Conservation (phyloP, 2,113 vertebrate species). For the Semnopithecus entellus region DNA sequence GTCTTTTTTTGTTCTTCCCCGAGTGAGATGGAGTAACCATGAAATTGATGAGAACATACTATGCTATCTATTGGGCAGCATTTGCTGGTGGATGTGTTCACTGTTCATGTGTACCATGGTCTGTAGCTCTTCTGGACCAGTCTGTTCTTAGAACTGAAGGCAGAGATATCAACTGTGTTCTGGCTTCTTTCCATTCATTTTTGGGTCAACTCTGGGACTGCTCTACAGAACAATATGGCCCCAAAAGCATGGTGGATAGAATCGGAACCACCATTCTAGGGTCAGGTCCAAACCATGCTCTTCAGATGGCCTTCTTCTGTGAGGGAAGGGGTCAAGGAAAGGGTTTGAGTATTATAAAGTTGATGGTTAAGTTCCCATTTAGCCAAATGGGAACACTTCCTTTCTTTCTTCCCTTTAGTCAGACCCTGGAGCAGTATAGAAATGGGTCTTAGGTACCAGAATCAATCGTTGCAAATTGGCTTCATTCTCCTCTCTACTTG, state of each 20-base stretch:
- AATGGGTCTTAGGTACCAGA: background rate
- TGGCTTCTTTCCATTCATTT: background rate
- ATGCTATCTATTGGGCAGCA: no score
- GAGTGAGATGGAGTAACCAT: background rate
- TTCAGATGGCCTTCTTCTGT: background rate
- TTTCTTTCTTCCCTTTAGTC: background rate
- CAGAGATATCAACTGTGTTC: background rate
- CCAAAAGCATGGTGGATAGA: no score
- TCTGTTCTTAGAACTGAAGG: background rate
- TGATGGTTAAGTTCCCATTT: background rate
- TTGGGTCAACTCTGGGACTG: background rate
- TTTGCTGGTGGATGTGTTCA: background rate
- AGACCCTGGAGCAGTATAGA: background rate
- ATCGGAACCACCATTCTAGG: background rate
- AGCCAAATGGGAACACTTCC: no score
- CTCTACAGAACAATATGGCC: no score
- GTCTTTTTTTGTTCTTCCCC: background rate
- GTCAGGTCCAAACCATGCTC: background rate
- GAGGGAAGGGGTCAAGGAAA: background rate
- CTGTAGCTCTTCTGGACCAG: background rate
- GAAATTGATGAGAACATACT: background rate
- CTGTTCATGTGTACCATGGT: no score
- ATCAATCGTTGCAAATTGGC: background rate
- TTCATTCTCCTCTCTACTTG: background rate
- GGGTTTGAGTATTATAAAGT: background rate